These are phyloP conservation scores for Meleagris gallopavo DNA, from an alignment of 2,113 vertebrate species.

Conservation along the genomic window DNA sequence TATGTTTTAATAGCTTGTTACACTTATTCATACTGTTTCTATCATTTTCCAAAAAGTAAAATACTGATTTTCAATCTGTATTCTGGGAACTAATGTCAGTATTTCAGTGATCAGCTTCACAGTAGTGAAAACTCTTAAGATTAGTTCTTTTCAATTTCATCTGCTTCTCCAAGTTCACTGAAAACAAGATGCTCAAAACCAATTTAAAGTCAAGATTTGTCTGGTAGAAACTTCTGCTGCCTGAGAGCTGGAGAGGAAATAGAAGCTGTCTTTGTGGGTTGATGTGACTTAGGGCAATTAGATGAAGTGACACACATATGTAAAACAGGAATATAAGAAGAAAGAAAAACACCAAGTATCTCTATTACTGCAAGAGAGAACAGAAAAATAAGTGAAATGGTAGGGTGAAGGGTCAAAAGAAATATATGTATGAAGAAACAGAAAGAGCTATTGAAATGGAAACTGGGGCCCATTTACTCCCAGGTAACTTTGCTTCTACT, in stretches of 20 bases:
- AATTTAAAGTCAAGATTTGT: background rate
- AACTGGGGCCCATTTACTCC: background rate
- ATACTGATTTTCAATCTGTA: background rate
- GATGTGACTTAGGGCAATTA: background rate
- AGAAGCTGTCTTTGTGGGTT: background rate
- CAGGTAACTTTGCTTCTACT: background rate
- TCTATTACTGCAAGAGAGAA: background rate
- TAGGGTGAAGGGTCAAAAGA: background rate
- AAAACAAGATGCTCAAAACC: background rate
- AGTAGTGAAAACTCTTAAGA: background rate
- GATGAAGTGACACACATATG: accelerated
- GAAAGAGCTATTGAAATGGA: background rate
- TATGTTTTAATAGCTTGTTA: background rate
- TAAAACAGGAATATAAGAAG: background rate
- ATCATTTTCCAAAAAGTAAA: background rate
- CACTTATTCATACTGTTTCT: background rate
- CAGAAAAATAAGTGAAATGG: background rate
- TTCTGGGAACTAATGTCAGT: background rate
- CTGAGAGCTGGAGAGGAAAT: background rate
- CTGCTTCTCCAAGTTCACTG: background rate
- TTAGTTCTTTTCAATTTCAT: background rate
- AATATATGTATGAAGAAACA: background rate
- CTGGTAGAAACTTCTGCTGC: background rate
- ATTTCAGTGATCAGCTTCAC: background rate
- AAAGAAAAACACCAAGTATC: background rate